phyloP scores from a whole-genome alignment of 2,888 invertebrate species.

The Nineta flava region DNA sequence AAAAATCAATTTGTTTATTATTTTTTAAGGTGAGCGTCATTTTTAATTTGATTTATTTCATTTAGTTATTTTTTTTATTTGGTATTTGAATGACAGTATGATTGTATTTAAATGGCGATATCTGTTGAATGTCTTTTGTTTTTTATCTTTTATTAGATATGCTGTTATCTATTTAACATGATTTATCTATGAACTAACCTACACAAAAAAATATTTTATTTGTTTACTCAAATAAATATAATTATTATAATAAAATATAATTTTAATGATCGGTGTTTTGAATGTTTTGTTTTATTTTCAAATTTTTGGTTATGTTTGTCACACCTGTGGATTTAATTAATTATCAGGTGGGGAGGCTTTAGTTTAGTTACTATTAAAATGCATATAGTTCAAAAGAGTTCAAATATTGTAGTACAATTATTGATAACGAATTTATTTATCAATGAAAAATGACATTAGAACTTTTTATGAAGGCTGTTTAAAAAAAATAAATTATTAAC shows the following conservation, averaged over 20 bases:
- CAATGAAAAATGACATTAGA: too few species aligned
- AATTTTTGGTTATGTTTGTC: conserved; percentile 11
- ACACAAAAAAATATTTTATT: neutral
- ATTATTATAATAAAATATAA: conserved; percentile 6
- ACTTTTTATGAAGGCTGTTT: too few species aligned
- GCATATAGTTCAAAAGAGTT: too few species aligned
- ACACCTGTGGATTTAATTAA: conserved; percentile 11
- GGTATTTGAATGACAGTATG: too few species aligned
- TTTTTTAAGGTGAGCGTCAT: conserved; percentile 8
- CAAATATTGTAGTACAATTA: too few species aligned
- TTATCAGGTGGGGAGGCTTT: neutral
- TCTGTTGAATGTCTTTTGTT: neutral
- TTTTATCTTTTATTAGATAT: neutral
- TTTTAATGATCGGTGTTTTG: too few species aligned
- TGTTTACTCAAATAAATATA: neutral
- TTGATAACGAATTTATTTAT: too few species aligned
- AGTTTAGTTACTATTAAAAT: neutral
- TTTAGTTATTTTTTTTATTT: too few species aligned
- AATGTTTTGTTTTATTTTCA: conserved; percentile 1
- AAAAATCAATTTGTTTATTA: conserved; percentile 4
- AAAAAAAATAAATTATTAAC: too few species aligned
- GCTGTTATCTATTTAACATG: neutral
- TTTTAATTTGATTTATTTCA: neutral
- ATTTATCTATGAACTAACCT: neutral
- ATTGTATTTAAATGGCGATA: too few species aligned